Base-by-base conservation (phyloP, 2,888 invertebrate species). In the Trachelus tabidus region DNA sequence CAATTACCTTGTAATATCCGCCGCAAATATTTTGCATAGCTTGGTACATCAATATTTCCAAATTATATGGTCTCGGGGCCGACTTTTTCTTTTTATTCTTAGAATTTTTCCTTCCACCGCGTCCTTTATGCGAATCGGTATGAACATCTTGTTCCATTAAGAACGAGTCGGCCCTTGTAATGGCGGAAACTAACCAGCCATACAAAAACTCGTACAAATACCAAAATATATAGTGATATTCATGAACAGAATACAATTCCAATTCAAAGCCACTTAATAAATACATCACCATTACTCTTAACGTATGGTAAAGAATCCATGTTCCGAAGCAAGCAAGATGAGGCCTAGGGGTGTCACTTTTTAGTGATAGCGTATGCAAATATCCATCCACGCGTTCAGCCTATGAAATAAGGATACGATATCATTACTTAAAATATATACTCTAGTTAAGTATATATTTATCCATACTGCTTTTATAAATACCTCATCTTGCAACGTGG, bases 201-300 rank as follows among this genome's bases (percentile, higher is more conserved):
- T 97, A 98, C 4, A 99, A 93, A 91, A 98, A 97, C 92, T 99
- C 98, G 92, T 98, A 97, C 35, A 99, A 93, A 92, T 98, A 98
- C 98, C 98, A 98, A 92, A 96, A 99, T 85, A 99, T 96, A 90
- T 98, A 98, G 87, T 98, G 96, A 92, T 97, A 99, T 92, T 99
- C 99, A 90, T 99, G 98, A 34, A 96, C 95, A 79, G 98, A 97
- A 92, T 99, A 99, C 56, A 99, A 93, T 91, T 99, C 98, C 77
- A 99, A 93, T 90, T 99, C 98, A 87, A 99, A 97, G 0, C 99
- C 99, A 34, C 98, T 96, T 85, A 99, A 94, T 68, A 98, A 93
- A 92, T 98, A 99, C 89, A 98, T 96, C 86, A 98, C 96, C 98
- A 99, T 98, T 56, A 98, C 95, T 73, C 96, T 93, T 75, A 98